Percentiles rank a stretch among this genome's conserved stretches.
phyloP scores from a whole-genome alignment of 1,140 invertebrate species.

The Bombus polaris region DNA sequence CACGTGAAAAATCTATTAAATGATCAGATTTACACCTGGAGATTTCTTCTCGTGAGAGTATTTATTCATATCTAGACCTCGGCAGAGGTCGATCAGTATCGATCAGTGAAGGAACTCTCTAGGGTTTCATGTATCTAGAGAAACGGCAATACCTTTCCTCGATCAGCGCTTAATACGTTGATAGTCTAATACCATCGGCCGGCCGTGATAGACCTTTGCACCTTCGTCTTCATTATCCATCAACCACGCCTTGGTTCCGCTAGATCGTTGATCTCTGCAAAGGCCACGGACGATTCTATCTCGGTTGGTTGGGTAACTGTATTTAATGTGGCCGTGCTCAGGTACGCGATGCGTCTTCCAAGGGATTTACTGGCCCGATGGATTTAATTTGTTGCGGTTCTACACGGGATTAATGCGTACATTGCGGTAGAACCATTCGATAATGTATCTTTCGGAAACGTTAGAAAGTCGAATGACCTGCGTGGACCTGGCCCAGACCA shows the following conservation, averaged over 20 bases:
- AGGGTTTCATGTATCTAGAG: constrained; percentile 24
- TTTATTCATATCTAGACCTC: neutral
- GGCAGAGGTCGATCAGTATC: neutral
- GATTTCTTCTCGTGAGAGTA: neutral
- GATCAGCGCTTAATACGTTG: constrained; percentile 58
- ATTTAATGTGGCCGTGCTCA: constrained; percentile 6
- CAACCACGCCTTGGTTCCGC: constrained; percentile 59
- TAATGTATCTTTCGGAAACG: neutral
- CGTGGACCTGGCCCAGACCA: neutral
- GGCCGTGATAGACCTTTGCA: constrained; percentile 62
- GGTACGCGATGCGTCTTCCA: constrained; percentile 1
- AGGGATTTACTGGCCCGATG: constrained; percentile 8
- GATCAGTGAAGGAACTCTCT: constrained; percentile 22
- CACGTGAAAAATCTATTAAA: neutral
- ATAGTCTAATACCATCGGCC: constrained; percentile 60
- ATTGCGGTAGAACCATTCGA: neutral
- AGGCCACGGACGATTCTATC: constrained; percentile 46
- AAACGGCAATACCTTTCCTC: constrained; percentile 48
- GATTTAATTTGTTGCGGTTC: constrained; percentile 28
- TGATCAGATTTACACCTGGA: neutral
- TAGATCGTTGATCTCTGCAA: constrained; percentile 58
- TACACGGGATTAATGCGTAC: constrained; percentile 1
- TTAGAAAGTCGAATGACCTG: constrained; percentile 4
- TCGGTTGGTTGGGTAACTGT: constrained; percentile 44
- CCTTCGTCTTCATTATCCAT: constrained; percentile 67